Base-by-base conservation (phyloP, 2,113 vertebrate genomes). In the Crotalus horridus region DNA sequence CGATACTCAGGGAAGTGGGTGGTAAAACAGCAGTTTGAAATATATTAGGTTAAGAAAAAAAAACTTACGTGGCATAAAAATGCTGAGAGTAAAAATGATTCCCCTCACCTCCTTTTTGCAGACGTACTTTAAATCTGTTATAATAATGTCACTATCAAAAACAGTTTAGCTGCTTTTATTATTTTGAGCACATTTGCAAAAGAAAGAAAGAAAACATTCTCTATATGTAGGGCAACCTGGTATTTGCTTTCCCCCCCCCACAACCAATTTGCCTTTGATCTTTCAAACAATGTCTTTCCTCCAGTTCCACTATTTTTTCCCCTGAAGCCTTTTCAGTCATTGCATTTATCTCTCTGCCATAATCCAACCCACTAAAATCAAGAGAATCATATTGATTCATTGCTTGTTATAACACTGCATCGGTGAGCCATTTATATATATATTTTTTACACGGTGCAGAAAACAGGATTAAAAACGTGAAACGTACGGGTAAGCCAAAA, bases 71-170 rank as follows among this genome's bases (percentile, higher is more conserved):
- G 94, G 93, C 91, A 94, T 95, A 95, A 95, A 94, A 89, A 93
- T 92, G 90, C 39, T 92, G 43, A 93, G 54, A 56, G 53, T 91
- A 94, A 64, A 95, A 89, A 96, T 90, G 91, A 17, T 88, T 91
- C 43, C 87, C 69, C 58, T 23, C 51, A 20, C 29, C 24, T 55
- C 54, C 54, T 4, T 85, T 89, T 39, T 81, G 20, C 64, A 91
- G 94, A 95, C 90, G 91, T 54, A 91, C 92, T 96, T 96, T 94
- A 96, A 95, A 95, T 95, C 94, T 95, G 92, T 92, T 96, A 95
- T 91, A 96, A 92, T 93, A 86, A 94, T 58, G 91, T 33, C 95
- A 46, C 64, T 94, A 89, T 96, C 95, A 96, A 94, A 96, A 96
- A 96, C 90, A 97, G 92, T 43, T 64, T 59, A 95, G 91, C 94